phyloP scores from a whole-genome alignment of 2,888 invertebrate genomes.

The Drosophila mettleri region DNA sequence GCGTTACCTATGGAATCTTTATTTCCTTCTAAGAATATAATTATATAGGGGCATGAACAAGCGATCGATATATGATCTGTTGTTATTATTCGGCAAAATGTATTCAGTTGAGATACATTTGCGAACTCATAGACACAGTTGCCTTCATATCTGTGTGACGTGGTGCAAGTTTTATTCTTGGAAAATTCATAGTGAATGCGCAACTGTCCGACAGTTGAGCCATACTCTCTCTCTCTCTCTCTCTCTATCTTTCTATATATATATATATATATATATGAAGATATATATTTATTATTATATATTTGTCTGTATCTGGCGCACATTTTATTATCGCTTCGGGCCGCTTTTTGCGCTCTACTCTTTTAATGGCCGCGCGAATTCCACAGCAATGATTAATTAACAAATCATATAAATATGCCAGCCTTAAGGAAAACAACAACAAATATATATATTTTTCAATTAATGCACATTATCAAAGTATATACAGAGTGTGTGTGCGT shows the following conservation, averaged over 20 bases:
- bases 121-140: constrained; percentile 20
- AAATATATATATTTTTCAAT: constrained; percentile 57
- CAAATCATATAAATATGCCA: constrained; percentile 64
- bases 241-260: constrained; percentile 5
- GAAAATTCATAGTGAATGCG: constrained; percentile 54
- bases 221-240: constrained; percentile 18
- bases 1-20: neutral
- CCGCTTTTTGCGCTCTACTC: constrained; percentile 48
- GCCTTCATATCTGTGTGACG: constrained; percentile 22
- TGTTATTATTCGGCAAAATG: constrained; percentile 30
- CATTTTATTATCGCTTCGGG: constrained; percentile 61
- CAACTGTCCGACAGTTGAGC: constrained; percentile 59
- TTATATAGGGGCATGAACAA: neutral
- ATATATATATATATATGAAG: constrained; percentile 14
- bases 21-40: neutral
- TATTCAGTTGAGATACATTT: constrained; percentile 20
- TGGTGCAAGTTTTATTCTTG: constrained; percentile 52
- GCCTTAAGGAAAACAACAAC: constrained; percentile 61
- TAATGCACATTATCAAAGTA: constrained; percentile 45
- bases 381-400: constrained; percentile 77
- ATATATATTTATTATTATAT: constrained; percentile 6
- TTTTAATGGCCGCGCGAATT: constrained; percentile 69
- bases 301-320: constrained; percentile 59
- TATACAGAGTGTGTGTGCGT: constrained; percentile 10
- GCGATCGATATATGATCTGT: constrained; percentile 2